These are phyloP conservation scores for Fundulus diaphanus DNA, from an alignment of 2,797 vertebrate species.

Conservation along the genomic window DNA sequence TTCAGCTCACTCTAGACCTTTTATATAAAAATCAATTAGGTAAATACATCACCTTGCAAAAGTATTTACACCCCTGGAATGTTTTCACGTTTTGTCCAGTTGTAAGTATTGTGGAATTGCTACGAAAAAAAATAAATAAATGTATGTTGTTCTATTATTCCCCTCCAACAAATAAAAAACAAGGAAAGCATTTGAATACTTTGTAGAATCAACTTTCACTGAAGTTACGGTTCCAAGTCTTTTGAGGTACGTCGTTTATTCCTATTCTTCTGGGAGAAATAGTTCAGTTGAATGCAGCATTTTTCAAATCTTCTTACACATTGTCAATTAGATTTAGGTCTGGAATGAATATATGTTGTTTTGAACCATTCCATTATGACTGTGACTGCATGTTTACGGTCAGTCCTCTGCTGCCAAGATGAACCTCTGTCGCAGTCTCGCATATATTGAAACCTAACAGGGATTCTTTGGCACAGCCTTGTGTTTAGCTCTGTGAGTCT, in stretches of 20 bases:
- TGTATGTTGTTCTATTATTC: neutral
- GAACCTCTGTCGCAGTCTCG: neutral
- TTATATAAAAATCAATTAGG: neutral
- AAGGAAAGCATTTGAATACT: neutral
- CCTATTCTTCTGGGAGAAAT: neutral
- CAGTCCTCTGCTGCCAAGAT: neutral
- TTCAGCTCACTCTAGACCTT: neutral
- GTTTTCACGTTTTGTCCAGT: neutral
- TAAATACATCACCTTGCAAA: neutral
- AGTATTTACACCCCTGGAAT: neutral
- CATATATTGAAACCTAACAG: neutral
- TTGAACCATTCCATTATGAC: neutral
- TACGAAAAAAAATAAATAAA: neutral
- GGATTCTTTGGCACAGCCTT: neutral
- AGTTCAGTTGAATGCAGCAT: neutral
- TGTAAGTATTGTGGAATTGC: neutral
- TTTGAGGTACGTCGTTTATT: neutral
- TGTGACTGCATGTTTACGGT: neutral
- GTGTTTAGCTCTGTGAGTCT: neutral
- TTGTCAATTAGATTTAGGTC: neutral
- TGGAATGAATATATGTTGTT: neutral
- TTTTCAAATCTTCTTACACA: neutral
- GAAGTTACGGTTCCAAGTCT: neutral
- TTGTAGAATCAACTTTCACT: neutral
- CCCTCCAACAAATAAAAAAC: neutral